Conservation (phyloP, 1,140 invertebrate genomes). For the Drosophila rhopaloa region DNA sequence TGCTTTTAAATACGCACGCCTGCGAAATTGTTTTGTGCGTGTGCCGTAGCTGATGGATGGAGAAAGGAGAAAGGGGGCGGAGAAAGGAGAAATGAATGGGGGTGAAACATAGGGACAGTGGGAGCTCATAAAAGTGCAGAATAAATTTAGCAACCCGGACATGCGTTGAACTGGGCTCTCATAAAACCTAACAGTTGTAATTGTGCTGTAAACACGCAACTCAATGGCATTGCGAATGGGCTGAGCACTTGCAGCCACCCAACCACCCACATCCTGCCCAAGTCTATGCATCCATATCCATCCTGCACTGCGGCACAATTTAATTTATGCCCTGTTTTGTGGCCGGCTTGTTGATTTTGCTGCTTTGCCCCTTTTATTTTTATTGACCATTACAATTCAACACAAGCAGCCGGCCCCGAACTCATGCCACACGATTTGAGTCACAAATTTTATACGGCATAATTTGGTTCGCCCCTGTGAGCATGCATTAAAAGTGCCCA, state of each 20-base stretch:
- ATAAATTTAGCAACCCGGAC: slow-evolving; percentile 61
- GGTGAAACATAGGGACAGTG: slow-evolving; percentile 17
- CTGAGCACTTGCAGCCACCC: slow-evolving; percentile 27
- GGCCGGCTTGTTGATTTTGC: slow-evolving; percentile 75
- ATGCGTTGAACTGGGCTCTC: slow-evolving; percentile 60
- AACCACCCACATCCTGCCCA: slow-evolving; percentile 3
- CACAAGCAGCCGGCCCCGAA: slow-evolving; percentile 12
- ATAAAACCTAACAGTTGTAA: slow-evolving; percentile 82
- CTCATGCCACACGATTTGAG: slow-evolving; percentile 28
- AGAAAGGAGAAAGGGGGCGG: not conserved
- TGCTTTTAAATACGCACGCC: slow-evolving; percentile 63
- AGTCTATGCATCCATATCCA: slow-evolving; percentile 25
- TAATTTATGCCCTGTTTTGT: slow-evolving; percentile 73
- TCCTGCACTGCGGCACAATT: slow-evolving; percentile 72
- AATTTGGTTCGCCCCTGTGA: slow-evolving; percentile 65
- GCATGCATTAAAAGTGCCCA: slow-evolving; percentile 51
- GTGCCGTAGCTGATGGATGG: slow-evolving; percentile 11
- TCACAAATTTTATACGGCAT: slow-evolving; percentile 66
- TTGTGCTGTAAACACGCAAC: slow-evolving; percentile 82
- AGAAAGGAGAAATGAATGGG: too few relatives aligned
- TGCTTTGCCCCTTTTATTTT: slow-evolving; percentile 66
- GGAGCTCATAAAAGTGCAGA: slow-evolving; percentile 76
- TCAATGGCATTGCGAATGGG: slow-evolving; percentile 75
- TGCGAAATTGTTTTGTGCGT: slow-evolving; percentile 65
- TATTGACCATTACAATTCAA: slow-evolving; percentile 73